Evolutionary conservation across 2,113 vertebrate genomes (phyloP).

Genomic region (Willisornis vidua): DNA sequence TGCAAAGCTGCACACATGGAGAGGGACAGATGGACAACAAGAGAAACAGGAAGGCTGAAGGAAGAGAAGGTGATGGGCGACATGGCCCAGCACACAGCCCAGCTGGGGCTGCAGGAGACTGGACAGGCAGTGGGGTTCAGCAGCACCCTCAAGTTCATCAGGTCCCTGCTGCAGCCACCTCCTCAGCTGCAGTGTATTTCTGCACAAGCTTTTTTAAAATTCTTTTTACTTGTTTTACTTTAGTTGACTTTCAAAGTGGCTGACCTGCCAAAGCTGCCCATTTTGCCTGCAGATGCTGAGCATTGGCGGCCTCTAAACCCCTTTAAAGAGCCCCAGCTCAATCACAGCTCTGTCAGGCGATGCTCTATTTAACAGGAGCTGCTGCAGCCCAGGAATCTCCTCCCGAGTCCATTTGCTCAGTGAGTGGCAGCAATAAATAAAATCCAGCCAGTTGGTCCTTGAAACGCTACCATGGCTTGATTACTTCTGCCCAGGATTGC

Average conservation of each 20-base stretch:
- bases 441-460: constrained; percentile 48
- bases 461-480: constrained; percentile 12
- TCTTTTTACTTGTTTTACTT: background rate
- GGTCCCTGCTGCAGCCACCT: background rate
- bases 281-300: constrained; percentile 49
- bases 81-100: background rate
- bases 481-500: constrained; percentile 13
- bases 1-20: background rate
- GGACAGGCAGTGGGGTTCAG: background rate
- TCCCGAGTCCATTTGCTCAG: constrained; percentile 55
- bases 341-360: constrained; percentile 59
- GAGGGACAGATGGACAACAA: background rate
- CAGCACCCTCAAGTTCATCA: background rate
- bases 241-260: constrained; percentile 19
- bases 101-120: background rate
- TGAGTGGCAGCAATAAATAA: constrained; percentile 60
- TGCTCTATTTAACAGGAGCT: constrained; percentile 64
- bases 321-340: constrained; percentile 44
- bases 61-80: background rate
- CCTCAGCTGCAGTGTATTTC: background rate
- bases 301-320: constrained; percentile 38
- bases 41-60: background rate
- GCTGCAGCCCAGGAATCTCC: constrained; percentile 31
- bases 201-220: background rate
- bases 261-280: background rate